Evolutionary conservation across 2,113 vertebrate genomes (phyloP).

Genomic region (Zosterops hypoxanthus): DNA sequence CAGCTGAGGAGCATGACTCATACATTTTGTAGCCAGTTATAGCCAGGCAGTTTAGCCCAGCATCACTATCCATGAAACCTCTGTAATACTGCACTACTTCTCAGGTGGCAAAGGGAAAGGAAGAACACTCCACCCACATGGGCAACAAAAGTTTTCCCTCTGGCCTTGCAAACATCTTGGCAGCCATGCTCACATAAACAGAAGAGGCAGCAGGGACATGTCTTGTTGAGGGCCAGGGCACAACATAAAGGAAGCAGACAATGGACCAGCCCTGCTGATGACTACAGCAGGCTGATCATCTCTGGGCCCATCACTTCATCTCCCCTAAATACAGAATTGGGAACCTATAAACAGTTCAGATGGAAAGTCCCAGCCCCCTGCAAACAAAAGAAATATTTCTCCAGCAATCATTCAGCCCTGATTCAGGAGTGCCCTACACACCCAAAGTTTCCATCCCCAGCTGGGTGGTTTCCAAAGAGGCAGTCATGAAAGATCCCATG

Average conservation of each 20-base stretch:
- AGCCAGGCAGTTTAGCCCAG: background rate
- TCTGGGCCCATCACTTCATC: background rate
- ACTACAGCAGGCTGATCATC: background rate
- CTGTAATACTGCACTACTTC: background rate
- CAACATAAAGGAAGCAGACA: background rate
- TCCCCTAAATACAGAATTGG: background rate
- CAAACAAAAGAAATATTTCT: background rate
- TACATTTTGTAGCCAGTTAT: background rate
- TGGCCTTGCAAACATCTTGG: background rate
- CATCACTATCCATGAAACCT: background rate
- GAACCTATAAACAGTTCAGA: background rate
- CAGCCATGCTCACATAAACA: rapidly evolving
- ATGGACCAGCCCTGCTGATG: background rate
- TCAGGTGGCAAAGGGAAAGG: rapidly evolving
- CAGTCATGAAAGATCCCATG: background rate
- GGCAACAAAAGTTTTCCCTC: background rate
- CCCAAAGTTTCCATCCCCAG: background rate
- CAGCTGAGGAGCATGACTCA: background rate
- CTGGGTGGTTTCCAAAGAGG: background rate
- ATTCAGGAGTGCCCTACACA: background rate
- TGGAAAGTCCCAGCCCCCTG: background rate
- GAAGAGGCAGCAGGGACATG: rapidly evolving
- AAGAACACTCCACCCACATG: rapidly evolving
- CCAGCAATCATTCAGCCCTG: background rate
- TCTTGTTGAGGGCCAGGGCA: background rate